Percentiles rank a stretch among this genome's conserved stretches.
Conservation (phyloP, 2,113 vertebrate genomes). For the Saccopteryx leptura region DNA sequence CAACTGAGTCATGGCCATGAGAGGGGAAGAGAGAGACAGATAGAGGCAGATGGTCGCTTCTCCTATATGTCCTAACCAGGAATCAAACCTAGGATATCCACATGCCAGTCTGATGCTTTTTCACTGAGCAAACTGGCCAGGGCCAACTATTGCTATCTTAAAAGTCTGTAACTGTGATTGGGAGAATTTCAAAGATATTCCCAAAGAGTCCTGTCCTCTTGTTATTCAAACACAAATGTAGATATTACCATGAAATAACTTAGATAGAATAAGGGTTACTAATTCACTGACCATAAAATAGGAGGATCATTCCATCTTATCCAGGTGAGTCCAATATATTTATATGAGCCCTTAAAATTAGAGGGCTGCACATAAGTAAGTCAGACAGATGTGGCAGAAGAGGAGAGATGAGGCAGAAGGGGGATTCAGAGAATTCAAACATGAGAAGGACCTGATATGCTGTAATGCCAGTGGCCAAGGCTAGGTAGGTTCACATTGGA, state of each 20-base stretch:
- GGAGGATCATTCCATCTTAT: background rate
- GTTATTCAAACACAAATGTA: conserved; percentile 12
- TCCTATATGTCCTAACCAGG: too few relatives aligned
- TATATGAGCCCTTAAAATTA: conserved; percentile 1
- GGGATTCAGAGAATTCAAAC: background rate
- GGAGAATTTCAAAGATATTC: conserved; percentile 10
- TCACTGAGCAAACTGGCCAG: too few relatives aligned
- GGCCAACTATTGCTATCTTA: background rate
- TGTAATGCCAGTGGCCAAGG: too few relatives aligned
- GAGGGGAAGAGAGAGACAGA: too few relatives aligned
- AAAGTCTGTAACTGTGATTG: background rate
- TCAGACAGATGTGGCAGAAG: background rate
- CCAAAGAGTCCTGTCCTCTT: background rate
- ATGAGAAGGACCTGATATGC: background rate
- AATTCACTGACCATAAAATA: conserved; percentile 25
- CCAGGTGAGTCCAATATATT: background rate
- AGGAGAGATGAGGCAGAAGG: background rate
- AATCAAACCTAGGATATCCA: too few relatives aligned
- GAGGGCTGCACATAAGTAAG: background rate
- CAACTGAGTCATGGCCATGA: too few relatives aligned
- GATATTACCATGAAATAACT: background rate
- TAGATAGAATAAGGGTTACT: conserved; percentile 33
- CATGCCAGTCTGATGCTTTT: too few relatives aligned
- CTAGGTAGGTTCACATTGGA: too few relatives aligned
- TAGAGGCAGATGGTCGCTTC: too few relatives aligned